Evolutionary conservation across 2,888 invertebrate genomes (phyloP), one percentile per base, ranked within the genome.

Genomic region (Baronia brevicornis): DNA sequence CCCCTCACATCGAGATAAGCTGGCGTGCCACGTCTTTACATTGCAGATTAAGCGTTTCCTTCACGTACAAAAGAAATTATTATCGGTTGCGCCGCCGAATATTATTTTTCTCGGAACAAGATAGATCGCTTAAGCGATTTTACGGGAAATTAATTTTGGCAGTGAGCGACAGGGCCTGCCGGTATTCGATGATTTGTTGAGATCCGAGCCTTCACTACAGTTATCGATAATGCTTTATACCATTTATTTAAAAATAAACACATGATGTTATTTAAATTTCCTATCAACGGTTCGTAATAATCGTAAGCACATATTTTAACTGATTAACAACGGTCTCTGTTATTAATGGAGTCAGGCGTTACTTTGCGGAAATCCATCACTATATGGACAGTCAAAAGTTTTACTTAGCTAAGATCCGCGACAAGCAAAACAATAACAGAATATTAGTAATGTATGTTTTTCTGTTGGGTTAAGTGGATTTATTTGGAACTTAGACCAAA

Each of bases 121-220:
- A 77, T 75, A 74, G 75, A 82, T 80, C 71, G 71, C 60, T 74
- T 65, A 63, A 65, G 66, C 71, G 74, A 78, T 80, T 79, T 78
- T 77, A 74, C 71, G 70, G 68, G 58, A 73, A 78, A 79, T 79
- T 79, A 78, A 79, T 79, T 79, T 75, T 68, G 72, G 70, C 66
- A 70, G 69, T 70, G 69, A 78, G 68, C 73, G 75, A 77, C 75
- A 71, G 62, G 67, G 65, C 56, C 59, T 61, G 59, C 50, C 54
- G 54, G 52, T 46, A 45, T 21, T 15, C 54, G 68, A 72, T 77
- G 73, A 75, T 79, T 74, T 77, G 75, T 68, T 60, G 61, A 65
- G 70, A 70, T 69, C 52, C 59, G 52, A 49, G 54, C 59, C 44
- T 25, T 25, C 15, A 2, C 5, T 17, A 68, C 65, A 69, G 53